Base-by-base conservation (phyloP, 1,140 invertebrate species). In the Drosophila hydei region DNA sequence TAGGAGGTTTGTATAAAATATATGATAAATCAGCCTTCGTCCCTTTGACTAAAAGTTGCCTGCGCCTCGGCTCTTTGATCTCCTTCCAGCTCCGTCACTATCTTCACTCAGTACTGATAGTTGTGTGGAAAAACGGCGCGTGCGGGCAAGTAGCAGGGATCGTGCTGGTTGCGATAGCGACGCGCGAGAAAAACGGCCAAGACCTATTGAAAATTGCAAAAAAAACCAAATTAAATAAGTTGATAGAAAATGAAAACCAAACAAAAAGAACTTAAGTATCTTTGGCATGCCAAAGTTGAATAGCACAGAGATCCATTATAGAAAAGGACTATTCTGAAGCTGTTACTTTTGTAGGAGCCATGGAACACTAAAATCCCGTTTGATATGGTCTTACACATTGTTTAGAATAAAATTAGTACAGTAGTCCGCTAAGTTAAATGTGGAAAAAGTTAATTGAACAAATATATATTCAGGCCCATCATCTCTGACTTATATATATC, bases 161-260 rank as follows among this genome's bases (percentile, higher is more conserved):
- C 94, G 42, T 94, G 93, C 92, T 95, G 95, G 92, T 96, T 96
- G 88, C 95, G 93, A 90, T 95, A 96, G 76, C 93, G 93, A 91
- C 94, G 93, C 59, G 95, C 95, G 89, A 96, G 92, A 90, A 95
- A 95, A 77, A 95, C 94, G 89, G 95, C 95, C 85, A 96, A 94
- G 79, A 96, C 93, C 96, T 96, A 92, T 23, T 38, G 8, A 68
- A 61, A 43, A 9, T n/a, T 25, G 8, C 3, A 14, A 25, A 55
- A 55, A 9, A 16, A n/a, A 33, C 4, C 16, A 3, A 30, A 45
- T 27, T 1, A 64, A 36, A n/a, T n/a, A n/a, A n/a, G n/a, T n/a
- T 25, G 12, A 19, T 16, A 51, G 30, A 43, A 30, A 2, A 25
- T 30, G 19, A 45, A 21, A 43, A 30, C 6, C 25, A 67, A 47